Evolutionary conservation across 2,888 invertebrate species (phyloP).

Genomic region (Netelia inedita): DNA sequence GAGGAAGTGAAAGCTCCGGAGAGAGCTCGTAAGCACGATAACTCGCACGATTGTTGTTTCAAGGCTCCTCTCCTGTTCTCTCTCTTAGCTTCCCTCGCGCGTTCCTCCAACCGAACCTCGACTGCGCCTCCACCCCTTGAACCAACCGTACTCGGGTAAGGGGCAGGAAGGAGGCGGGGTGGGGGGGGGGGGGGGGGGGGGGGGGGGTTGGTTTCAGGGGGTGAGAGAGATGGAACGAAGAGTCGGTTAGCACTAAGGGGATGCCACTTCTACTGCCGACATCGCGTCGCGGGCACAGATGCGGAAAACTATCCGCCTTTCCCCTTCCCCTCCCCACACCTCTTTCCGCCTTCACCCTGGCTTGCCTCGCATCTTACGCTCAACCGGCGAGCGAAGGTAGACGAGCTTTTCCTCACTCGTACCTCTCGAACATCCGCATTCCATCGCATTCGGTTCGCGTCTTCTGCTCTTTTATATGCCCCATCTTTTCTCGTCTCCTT

Average conservation of each 20-base stretch:
- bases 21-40: conserved; percentile 72
- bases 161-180: neutral
- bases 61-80: conserved; percentile 63
- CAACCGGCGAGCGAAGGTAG: conserved; percentile 14
- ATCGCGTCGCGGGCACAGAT: conserved; percentile 76
- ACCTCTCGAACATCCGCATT: conserved; percentile 37
- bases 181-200: neutral
- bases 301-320: conserved; percentile 77
- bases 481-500: neutral
- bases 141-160: conserved; percentile 29
- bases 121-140: conserved; percentile 25
- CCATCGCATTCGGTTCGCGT: conserved; percentile 18
- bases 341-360: conserved; percentile 28
- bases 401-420: conserved; percentile 53
- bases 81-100: conserved; percentile 23
- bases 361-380: conserved; percentile 34
- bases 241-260: conserved; percentile 69
- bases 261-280: conserved; percentile 66
- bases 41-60: conserved; percentile 80
- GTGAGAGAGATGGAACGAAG: conserved; percentile 35
- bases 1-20: conserved; percentile 40
- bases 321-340: conserved; percentile 6
- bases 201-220: neutral
- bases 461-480: neutral
- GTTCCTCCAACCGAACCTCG: conserved; percentile 7